These are phyloP conservation scores for Lasiommata megera DNA, from an alignment of 2,888 invertebrate genomes.

Conservation along the genomic window DNA sequence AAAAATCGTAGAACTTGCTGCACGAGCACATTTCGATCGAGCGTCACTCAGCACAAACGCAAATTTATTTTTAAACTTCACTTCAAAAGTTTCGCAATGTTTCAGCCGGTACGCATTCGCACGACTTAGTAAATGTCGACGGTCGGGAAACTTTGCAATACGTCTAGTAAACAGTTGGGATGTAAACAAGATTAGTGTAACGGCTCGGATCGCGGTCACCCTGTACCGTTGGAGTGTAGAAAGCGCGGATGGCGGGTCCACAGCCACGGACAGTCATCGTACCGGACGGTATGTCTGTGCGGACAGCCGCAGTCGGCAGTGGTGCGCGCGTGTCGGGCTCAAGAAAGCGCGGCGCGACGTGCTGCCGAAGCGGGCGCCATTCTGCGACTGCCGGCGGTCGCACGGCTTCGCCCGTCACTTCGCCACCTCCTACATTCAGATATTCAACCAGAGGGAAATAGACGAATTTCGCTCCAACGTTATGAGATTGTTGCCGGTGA, in stretches of 20 bases:
- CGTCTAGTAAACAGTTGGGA: slow-evolving; percentile 51
- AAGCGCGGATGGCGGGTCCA: slow-evolving; percentile 54
- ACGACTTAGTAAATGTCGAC: slow-evolving; percentile 56
- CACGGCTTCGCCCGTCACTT: slow-evolving; percentile 21
- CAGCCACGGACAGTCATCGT: slow-evolving; percentile 51
- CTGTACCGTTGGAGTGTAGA: slow-evolving; percentile 66
- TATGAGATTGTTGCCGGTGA: slow-evolving; percentile 40
- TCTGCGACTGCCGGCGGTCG: slow-evolving; percentile 55
- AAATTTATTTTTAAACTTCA: slow-evolving; percentile 81
- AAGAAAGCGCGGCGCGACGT: slow-evolving; percentile 48
- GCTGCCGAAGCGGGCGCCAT: slow-evolving; percentile 62
- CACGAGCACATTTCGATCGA: slow-evolving; percentile 71
- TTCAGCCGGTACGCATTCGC: slow-evolving; percentile 62
- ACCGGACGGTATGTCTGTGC: slow-evolving; percentile 35
- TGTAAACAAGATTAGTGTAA: slow-evolving; percentile 62
- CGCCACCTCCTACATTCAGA: slow-evolving; percentile 27
- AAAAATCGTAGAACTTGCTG: slow-evolving; percentile 77
- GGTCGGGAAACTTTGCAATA: slow-evolving; percentile 57
- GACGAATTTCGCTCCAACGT: slow-evolving; percentile 39
- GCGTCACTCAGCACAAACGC: slow-evolving; percentile 71
- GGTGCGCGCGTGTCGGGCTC: slow-evolving; percentile 28
- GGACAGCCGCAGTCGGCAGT: slow-evolving; percentile 36
- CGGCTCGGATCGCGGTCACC: slow-evolving; percentile 53
- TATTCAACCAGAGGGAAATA: slow-evolving; percentile 39
- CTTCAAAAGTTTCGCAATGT: slow-evolving; percentile 77